Conservation (phyloP, 2,113 vertebrate species). For the Ciconia stormi region DNA sequence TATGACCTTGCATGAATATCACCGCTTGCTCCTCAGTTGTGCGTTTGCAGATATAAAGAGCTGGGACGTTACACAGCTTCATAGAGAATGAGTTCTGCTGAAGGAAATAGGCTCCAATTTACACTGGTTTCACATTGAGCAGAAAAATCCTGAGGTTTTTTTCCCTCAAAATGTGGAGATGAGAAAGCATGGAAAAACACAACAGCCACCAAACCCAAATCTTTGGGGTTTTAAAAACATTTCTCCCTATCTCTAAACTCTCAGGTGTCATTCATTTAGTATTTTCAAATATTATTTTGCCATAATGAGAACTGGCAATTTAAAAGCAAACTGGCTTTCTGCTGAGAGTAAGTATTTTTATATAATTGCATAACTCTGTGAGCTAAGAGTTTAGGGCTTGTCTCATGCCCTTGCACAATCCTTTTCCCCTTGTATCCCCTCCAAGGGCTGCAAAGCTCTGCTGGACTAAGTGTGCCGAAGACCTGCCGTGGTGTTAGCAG, state of each 20-base stretch:
- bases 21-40: not conserved
- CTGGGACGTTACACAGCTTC: not conserved
- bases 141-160: not conserved
- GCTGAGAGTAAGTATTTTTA: not conserved
- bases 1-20: not conserved
- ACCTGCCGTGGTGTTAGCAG: not conserved
- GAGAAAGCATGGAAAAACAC: not conserved
- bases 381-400: not conserved
- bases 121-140: not conserved
- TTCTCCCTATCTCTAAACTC: not conserved
- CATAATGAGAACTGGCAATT: not conserved
- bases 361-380: not conserved
- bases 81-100: not conserved
- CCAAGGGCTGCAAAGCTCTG: not conserved
- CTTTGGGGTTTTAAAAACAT: not conserved
- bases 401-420: not conserved
- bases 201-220: fast-evolving
- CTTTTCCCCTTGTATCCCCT: not conserved
- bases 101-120: not conserved
- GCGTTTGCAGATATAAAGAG: not conserved
- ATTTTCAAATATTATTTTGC: not conserved
- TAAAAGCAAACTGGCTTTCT: not conserved
- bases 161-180: not conserved
- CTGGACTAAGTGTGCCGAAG: not conserved
- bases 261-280: not conserved